Evolutionary conservation across 2,888 invertebrate species (phyloP), one percentile per base, ranked within the genome.

Genomic region (Drosophila lutescens): DNA sequence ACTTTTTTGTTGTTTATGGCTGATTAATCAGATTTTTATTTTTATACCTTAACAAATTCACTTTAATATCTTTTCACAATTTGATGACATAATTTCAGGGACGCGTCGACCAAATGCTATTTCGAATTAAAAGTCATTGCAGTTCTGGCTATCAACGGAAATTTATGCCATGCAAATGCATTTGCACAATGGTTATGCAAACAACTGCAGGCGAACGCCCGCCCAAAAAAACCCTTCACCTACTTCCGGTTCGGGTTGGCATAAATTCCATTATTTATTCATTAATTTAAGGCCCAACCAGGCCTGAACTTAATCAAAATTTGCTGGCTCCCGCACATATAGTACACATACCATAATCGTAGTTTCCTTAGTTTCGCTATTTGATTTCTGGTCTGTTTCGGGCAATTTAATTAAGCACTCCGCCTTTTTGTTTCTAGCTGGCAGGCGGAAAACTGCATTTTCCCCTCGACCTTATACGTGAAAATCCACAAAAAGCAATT

Each of bases 401-500:
- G 50, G 51, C 57, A 60, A 76, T 75, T 75, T 76, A 76, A 76
- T 76, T 78, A 75, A 61, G 62, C 51, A 46, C 58, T 50, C 36
- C 49, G 62, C 59, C 44, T 44, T 40, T 61, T 71, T 40, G 51
- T 55, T 66, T 58, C 36, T 43, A 38, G 59, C 47, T 49, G 40
- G 17, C 46, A 54, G 49, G 47, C 54, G 43, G 51, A 40, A 54
- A 49, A 65, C 41, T 34, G 47, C 34, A 61, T 38, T 62, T 43
- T 60, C 15, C 40, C 32, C 17, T 17, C 40, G 55, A 36, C 41
- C 32, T 36, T 43, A 5, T 10, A 62, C 40, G 61, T 34, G 55
- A 63, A 72, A 71, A 73, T 68, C 68, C 65, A 60, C 40, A 55
- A 69, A 76, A 77, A 68, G 61, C 78, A 79, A 78, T 78, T 78